Evolutionary conservation across 2,113 vertebrate genomes (phyloP).

Genomic region (Pardalotus punctatus): DNA sequence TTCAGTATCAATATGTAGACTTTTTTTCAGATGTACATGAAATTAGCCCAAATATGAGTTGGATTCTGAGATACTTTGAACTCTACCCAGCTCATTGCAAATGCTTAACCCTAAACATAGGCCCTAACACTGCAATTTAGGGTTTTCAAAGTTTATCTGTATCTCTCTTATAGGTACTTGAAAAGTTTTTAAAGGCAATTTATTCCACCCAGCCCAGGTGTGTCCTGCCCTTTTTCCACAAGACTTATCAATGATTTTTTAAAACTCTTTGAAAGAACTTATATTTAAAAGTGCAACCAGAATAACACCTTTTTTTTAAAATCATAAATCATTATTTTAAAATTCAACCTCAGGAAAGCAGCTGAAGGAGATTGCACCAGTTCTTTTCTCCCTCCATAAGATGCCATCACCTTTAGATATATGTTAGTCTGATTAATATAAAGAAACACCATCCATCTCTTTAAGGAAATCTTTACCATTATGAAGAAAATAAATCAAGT

Average conservation of each 20-base stretch:
- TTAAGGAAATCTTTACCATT: neutral
- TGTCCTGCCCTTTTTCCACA: neutral
- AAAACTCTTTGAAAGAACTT: neutral
- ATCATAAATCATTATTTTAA: neutral
- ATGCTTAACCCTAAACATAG: neutral
- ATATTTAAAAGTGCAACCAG: neutral
- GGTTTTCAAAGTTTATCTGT: neutral
- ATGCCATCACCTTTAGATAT: neutral
- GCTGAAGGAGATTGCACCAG: neutral
- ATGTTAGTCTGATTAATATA: neutral
- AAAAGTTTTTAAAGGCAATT: neutral
- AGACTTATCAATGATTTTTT: neutral
- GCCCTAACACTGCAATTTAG: neutral
- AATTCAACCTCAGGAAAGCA: neutral
- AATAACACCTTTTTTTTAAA: neutral
- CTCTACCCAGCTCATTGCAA: neutral
- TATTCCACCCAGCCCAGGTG: fast-evolving
- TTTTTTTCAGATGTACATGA: neutral
- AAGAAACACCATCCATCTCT: neutral
- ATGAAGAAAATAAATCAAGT: slow-evolving; percentile 10
- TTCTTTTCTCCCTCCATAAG: neutral
- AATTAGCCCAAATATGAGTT: neutral
- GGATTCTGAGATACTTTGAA: neutral
- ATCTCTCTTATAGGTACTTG: neutral
- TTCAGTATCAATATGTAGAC: neutral